Evolutionary conservation across 2,888 invertebrate species (phyloP), one percentile per base, ranked within the genome.

Genomic region (Hydraecia micacea): DNA sequence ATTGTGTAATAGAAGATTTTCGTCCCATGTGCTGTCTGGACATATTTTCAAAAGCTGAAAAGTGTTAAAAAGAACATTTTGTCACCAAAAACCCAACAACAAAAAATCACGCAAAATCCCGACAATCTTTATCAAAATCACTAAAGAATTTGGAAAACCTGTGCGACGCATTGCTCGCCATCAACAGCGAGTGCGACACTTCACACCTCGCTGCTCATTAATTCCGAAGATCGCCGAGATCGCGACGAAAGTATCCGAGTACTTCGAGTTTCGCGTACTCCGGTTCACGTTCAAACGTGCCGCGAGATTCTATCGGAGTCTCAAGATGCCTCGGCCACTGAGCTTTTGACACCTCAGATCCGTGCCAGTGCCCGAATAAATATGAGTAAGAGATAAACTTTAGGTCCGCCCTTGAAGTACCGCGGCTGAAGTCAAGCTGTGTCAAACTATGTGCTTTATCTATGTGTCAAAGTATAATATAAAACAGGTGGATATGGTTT

Each of bases 201-300:
- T 92, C 88, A 90, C 91, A 92, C 92, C 86, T 90, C 83, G 78
- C 58, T 15, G 80, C 89, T 91, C 90, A 92, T 92, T 91, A 93
- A 91, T 91, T 91, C 88, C 77, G 79, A 77, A 91, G 93, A 93
- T 93, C 88, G 86, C 63, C 66, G 84, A 87, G 92, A 93, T 93
- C 90, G 89, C 86, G 86, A 86, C 89, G 89, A 91, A 91, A 91
- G 89, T 90, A 88, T 85, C 87, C 84, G 86, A 79, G 89, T 87
- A 73, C 81, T 55, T 73, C 46, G 46, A 58, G 81, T 81, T 79
- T 91, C 87, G 89, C 89, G 78, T 84, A 82, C 88, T 86, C 75
- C 78, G 83, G 80, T 77, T 79, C 85, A 75, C 81, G 88, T 87
- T 92, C 91, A 92, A 91, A 93, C 82, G 74, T 7, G 76, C 91